Evolutionary conservation across 2,888 invertebrate species (phyloP), one percentile per base, ranked within the genome.

Genomic region (Cheilosia variabilis): DNA sequence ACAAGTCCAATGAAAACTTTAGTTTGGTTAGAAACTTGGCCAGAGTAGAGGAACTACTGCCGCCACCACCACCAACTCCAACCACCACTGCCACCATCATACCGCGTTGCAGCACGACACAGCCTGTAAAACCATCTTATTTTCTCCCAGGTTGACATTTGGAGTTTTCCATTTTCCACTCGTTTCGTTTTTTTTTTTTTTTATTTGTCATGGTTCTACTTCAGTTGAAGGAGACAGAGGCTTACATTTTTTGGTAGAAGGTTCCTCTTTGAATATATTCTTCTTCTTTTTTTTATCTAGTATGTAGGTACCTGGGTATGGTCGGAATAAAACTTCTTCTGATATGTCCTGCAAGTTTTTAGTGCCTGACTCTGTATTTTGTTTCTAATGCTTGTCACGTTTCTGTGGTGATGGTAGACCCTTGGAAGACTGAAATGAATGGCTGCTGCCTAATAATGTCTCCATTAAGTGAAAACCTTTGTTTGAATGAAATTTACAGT

Each of bases 1-100:
- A 86, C 81, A 77, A 86, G 86, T 86, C 86, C 86, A 86, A 86
- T 86, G 81, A 86, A 86, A 86, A 86, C 86, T 81, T 86, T 53
- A 72, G 81, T 77, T 86, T 72, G 86, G 86, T 86, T 81, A 72
- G 77, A 86, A 86, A 86, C 76, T 81, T 81, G 81, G 81, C 72
- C 76, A 77, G 68, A 37, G 52, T 52, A 47, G 65, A 34, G 50
- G 37, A 80, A 58, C 78, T 68, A 45, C 76, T 53, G 57, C 58
- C 43, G 41, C 81, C 71, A 71, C 52, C 63, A 53, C 31, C 58
- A 24, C 58, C 75, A 65, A 53, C 75, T 66, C 43, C 43, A 58
- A 68, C 71, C 80, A 76, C 80, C 60, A 6, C 80, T 68, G 50
- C 68, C 78, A 73, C 66, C 72, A 58, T 69, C 75, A 63, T 34